Evolutionary conservation across 2,113 vertebrate genomes (phyloP), one percentile per base, ranked within the genome.

Genomic region (Craseonycteris thonglongyai): DNA sequence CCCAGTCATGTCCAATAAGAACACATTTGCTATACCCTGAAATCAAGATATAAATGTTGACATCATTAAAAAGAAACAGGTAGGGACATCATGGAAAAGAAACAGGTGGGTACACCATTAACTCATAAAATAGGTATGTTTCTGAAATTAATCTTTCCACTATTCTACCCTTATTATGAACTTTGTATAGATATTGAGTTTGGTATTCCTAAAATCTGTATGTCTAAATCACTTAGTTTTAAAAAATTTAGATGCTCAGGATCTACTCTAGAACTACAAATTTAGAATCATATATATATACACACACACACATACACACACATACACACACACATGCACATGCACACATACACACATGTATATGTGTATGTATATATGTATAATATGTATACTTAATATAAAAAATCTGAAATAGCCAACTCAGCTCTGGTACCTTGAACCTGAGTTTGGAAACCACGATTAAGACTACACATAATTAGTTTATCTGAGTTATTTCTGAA

Each of bases 1-100:
- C 99, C 99, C 99, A 99, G 98, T 99, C 99, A 9, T 99, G 99
- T 90, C 99, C 99, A 95, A 99, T 98, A 71, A 99, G 98, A 97
- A 99, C 99, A 97, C 99, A 99, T 97, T 99, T 99, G 98, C 98
- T 99, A 97, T 99, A 99, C 61, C 99, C 99, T 99, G 96, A 78
- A 96, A 96, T 95, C 91, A 49, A 98, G 96, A 98, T 93, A 98
- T 49, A 97, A 72, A 97, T 45, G 38, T 30, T 68, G 74, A 86
- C 69, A 89, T 97, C 74, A 51, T 49, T 68, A 21, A 75, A 78
- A 82, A 85, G 56, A 82, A 93, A n/a, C n/a, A n/a, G n/a, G n/a
- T n/a, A n/a, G n/a, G n/a, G 74, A 85, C 69, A 89, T 97, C 74
- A 49, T 47, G 61, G 26, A 76, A 78, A 83, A 86, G 49, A 79